phyloP scores from a whole-genome alignment of 2,113 vertebrate genomes.

The Formicarius rufipectus region DNA sequence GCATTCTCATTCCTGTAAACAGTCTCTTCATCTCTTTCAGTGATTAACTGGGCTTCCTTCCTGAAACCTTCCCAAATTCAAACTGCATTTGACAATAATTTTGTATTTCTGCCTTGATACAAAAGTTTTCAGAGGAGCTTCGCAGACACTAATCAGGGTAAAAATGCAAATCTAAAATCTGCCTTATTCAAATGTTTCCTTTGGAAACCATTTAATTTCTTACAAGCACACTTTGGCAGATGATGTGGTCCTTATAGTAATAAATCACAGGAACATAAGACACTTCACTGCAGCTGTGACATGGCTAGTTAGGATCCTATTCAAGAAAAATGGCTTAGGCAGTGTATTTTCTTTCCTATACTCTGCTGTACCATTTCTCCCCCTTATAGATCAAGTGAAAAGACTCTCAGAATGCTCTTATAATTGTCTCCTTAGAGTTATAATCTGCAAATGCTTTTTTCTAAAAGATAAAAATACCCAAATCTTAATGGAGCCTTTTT shows the following conservation, averaged over 20 bases:
- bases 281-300: conserved; percentile 72
- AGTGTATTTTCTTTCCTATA: conserved; percentile 53
- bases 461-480: conserved; percentile 66
- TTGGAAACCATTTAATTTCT: conserved; percentile 63
- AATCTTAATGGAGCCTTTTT: conserved; percentile 69
- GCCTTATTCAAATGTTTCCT: conserved; percentile 56
- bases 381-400: conserved; percentile 64
- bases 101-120: conserved; percentile 43
- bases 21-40: conserved; percentile 17
- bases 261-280: conserved; percentile 73
- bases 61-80: conserved; percentile 10
- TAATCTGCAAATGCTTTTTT: conserved; percentile 67
- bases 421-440: conserved; percentile 68
- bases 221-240: conserved; percentile 63
- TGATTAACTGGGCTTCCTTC: conserved; percentile 32
- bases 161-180: conserved; percentile 68
- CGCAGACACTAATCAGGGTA: conserved; percentile 50
- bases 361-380: conserved; percentile 67
- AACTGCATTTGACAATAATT: conserved; percentile 23
- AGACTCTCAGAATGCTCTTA: conserved; percentile 72
- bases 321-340: conserved; percentile 74
- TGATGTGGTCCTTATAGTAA: conserved; percentile 61
- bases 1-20: not conserved
- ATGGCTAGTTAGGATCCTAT: conserved; percentile 74
- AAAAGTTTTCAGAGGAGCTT: conserved; percentile 59